Evolutionary conservation across 2,797 vertebrate genomes (phyloP).

Genomic region (Erithacus rubecula): DNA sequence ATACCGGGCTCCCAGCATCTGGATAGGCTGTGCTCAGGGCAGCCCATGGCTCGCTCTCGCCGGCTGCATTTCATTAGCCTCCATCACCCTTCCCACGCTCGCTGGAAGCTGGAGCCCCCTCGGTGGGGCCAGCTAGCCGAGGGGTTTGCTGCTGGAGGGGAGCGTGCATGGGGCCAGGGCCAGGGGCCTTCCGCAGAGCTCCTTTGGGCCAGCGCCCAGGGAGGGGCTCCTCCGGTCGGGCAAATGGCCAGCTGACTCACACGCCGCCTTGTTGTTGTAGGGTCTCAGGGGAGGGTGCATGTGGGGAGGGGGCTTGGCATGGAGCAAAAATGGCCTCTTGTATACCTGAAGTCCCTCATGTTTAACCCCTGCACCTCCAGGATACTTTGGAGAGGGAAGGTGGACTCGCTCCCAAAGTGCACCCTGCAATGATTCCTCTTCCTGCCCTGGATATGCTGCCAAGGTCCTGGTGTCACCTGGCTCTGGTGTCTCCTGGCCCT

Average conservation of each 20-base stretch:
- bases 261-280: slow-evolving; percentile 5
- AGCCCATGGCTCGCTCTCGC: accelerated
- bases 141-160: not conserved
- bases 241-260: slow-evolving; percentile 60
- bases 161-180: not conserved
- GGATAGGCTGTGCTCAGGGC: not conserved
- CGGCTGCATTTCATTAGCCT: slow-evolving; percentile 31
- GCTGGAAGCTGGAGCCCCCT: slow-evolving; percentile 17
- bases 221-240: slow-evolving; percentile 50
- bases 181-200: not conserved
- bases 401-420: not conserved
- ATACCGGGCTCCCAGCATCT: not conserved
- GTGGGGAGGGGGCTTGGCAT: slow-evolving; percentile 45
- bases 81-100: slow-evolving; percentile 45
- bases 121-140: not conserved
- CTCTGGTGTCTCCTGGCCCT: not conserved
- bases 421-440: not conserved
- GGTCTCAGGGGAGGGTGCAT: not conserved
- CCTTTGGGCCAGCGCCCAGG: slow-evolving; percentile 34
- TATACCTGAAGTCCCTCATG: not conserved
- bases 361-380: slow-evolving; percentile 28
- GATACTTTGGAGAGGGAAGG: not conserved
- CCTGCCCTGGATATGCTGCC: not conserved
- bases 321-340: not conserved
- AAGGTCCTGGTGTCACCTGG: not conserved